phyloP scores from a whole-genome alignment of 2,888 invertebrate species.

The Lydus trimaculatus region DNA sequence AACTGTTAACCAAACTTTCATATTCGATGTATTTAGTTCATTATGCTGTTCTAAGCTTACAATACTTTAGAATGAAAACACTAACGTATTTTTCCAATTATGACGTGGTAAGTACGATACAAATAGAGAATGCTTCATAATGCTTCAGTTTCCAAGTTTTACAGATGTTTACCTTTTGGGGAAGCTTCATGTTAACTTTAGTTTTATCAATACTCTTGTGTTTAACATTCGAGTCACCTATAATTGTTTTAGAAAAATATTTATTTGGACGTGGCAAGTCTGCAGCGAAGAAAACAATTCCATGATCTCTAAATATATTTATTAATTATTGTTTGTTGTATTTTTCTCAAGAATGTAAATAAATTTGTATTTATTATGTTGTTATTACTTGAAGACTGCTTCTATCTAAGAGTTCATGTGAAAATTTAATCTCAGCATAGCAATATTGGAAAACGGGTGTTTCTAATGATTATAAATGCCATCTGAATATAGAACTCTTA shows the following conservation, averaged over 20 bases:
- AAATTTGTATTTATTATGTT: too few relatives aligned
- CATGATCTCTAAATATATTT: background rate
- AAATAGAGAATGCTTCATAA: background rate
- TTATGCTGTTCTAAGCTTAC: conserved; percentile 48
- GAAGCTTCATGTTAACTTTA: conserved; percentile 26
- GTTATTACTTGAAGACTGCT: too few relatives aligned
- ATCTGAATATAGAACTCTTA: too few relatives aligned
- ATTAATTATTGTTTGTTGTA: background rate
- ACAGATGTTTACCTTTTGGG: conserved; percentile 22
- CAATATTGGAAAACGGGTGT: too few relatives aligned
- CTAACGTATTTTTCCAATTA: background rate
- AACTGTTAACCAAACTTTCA: conserved; percentile 62
- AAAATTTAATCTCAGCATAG: too few relatives aligned
- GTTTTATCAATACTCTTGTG: conserved; percentile 17
- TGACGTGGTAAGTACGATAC: background rate
- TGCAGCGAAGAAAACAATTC: too few relatives aligned
- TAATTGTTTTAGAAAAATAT: conserved; percentile 25
- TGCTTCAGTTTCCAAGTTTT: background rate
- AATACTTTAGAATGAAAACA: conserved; percentile 4
- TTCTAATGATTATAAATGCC: too few relatives aligned
- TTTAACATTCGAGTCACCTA: conserved; percentile 26
- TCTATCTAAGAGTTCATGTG: too few relatives aligned
- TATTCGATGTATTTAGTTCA: conserved; percentile 65
- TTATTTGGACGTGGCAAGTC: background rate
- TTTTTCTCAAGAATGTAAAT: too few relatives aligned